Conservation (phyloP, 2,113 vertebrate genomes). For the Thunnus thynnus region DNA sequence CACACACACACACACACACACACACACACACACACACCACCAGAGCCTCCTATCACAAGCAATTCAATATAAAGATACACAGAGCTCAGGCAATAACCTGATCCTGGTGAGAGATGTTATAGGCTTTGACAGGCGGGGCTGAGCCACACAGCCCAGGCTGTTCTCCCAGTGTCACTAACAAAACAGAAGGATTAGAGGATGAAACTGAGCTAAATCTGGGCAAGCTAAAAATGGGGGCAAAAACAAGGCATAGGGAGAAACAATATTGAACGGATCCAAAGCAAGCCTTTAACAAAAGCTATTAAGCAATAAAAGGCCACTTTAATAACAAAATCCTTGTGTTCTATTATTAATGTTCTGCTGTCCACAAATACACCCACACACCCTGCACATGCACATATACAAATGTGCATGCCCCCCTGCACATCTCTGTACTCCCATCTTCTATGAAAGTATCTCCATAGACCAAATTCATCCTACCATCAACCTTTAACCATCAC, state of each 20-base stretch:
- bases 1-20: slow-evolving; percentile 31
- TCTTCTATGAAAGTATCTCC: slow-evolving; percentile 16
- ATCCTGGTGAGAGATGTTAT: slow-evolving; percentile 77
- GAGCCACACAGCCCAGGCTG: slow-evolving; percentile 71
- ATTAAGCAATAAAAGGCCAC: slow-evolving; percentile 76
- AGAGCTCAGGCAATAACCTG: slow-evolving; percentile 78
- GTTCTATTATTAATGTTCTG: slow-evolving; percentile 68
- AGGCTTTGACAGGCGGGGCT: slow-evolving; percentile 76
- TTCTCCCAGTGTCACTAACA: slow-evolving; percentile 79
- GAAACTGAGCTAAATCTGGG: slow-evolving; percentile 80
- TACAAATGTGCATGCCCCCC: background rate
- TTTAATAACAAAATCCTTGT: slow-evolving; percentile 72
- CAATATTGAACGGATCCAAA: slow-evolving; percentile 66
- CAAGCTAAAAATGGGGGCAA: slow-evolving; percentile 70
- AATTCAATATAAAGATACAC: slow-evolving; percentile 77
- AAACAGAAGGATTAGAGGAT: slow-evolving; percentile 83
- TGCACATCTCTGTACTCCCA: slow-evolving; percentile 29
- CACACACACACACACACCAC: slow-evolving; percentile 24
- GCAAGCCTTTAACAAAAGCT: slow-evolving; percentile 69
- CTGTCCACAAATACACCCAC: slow-evolving; percentile 49
- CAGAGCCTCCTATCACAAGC: slow-evolving; percentile 61
- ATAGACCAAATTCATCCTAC: slow-evolving; percentile 28
- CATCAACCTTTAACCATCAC: background rate
- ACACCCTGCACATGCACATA: slow-evolving; percentile 27
- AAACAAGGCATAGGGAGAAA: slow-evolving; percentile 71